Percentiles rank a stretch among this genome's conserved stretches.
These are phyloP conservation scores for Cirrhinus molitorella DNA, from an alignment of 2,797 vertebrate genomes.

Conservation along the genomic window DNA sequence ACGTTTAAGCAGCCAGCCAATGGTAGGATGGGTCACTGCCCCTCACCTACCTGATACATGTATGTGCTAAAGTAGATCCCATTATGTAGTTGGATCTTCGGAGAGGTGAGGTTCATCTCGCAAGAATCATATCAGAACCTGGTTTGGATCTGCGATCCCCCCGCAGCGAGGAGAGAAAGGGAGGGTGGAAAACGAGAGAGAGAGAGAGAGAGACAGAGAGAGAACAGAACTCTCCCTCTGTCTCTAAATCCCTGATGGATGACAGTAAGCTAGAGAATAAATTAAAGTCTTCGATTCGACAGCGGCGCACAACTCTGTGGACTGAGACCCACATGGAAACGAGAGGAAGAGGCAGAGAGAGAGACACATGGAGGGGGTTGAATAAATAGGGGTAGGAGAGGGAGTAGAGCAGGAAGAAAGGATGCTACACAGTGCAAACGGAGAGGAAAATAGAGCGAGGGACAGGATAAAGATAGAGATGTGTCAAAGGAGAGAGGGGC, in stretches of 20 bases:
- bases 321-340: slow-evolving; percentile 54
- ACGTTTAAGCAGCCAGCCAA: slow-evolving; percentile 46
- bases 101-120: slow-evolving; percentile 79
- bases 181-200: slow-evolving; percentile 7
- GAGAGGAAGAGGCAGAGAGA: slow-evolving; percentile 35
- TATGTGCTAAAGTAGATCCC: slow-evolving; percentile 86
- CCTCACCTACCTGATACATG: slow-evolving; percentile 87
- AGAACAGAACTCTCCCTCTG: slow-evolving; percentile 28
- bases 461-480: slow-evolving; percentile 25
- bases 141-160: slow-evolving; percentile 63
- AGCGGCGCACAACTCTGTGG: slow-evolving; percentile 63
- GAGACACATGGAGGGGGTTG: slow-evolving; percentile 33
- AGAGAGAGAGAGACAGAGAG: slow-evolving; percentile 32
- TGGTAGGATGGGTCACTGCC: slow-evolving; percentile 47
- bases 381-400: slow-evolving; percentile 19
- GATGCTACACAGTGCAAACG: slow-evolving; percentile 3
- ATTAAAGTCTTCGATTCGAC: slow-evolving; percentile 67
- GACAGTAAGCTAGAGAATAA: slow-evolving; percentile 67
- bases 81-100: slow-evolving; percentile 83
- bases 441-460: slow-evolving; percentile 20
- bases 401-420: slow-evolving; percentile 25
- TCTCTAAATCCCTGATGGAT: slow-evolving; percentile 64
- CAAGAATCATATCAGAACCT: slow-evolving; percentile 81
- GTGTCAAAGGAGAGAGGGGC: slow-evolving; percentile 13
- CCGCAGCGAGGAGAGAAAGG: slow-evolving; percentile 35